phyloP scores from a whole-genome alignment of 2,113 vertebrate species.

The Eudyptes chrysolophus region DNA sequence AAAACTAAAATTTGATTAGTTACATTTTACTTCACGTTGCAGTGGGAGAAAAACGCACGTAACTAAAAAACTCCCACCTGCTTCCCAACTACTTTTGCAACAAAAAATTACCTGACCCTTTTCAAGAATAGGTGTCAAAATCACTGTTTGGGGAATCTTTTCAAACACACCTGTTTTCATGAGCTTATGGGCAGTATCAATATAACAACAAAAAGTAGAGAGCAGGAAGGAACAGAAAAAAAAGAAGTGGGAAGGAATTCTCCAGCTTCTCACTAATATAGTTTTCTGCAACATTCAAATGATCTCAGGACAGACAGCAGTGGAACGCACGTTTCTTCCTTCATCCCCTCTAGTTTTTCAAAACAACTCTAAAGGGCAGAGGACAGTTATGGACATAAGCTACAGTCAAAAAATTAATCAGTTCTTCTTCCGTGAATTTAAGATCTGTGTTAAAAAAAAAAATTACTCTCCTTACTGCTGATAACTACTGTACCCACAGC shows the following conservation, averaged over 20 bases:
- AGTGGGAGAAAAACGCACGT: not conserved
- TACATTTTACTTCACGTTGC: not conserved
- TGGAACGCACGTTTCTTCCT: not conserved
- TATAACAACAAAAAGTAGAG: not conserved
- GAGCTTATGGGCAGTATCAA: not conserved
- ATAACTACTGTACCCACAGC: not conserved
- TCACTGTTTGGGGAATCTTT: not conserved
- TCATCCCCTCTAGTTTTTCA: not conserved
- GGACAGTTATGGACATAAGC: not conserved
- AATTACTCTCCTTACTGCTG: not conserved
- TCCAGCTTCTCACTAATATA: not conserved
- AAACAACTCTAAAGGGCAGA: not conserved
- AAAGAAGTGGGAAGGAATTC: not conserved
- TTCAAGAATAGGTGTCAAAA: not conserved
- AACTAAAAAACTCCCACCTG: not conserved
- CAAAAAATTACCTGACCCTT: not conserved
- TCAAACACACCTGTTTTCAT: not conserved
- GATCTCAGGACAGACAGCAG: not conserved
- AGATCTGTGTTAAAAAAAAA: not conserved
- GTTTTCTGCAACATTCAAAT: not conserved
- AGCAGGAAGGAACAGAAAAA: not conserved
- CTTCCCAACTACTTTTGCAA: not conserved
- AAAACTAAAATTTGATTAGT: not conserved
- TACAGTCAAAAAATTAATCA: not conserved
- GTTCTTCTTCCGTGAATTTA: not conserved